phyloP scores from a whole-genome alignment of 2,113 vertebrate species.

The Lates calcarifer region DNA sequence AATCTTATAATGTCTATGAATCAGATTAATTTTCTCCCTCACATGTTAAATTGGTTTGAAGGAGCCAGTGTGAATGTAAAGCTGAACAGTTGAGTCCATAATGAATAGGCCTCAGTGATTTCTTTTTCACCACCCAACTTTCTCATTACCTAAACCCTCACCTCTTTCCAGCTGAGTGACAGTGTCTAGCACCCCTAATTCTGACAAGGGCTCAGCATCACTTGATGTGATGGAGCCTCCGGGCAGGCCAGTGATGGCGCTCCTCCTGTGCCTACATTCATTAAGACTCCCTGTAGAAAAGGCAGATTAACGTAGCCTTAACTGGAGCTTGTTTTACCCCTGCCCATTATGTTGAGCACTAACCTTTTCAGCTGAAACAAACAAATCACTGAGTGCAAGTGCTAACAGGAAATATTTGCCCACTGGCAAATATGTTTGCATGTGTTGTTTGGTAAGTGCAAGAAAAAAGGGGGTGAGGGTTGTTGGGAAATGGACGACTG shows the following conservation, averaged over 20 bases:
- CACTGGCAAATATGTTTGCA: conserved; percentile 32
- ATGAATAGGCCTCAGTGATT: conserved; percentile 54
- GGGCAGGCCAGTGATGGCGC: conserved; percentile 44
- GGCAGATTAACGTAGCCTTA: conserved; percentile 72
- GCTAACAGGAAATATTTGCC: conserved; percentile 63
- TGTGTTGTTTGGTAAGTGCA: conserved; percentile 47
- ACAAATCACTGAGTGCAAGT: conserved; percentile 66
- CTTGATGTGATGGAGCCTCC: conserved; percentile 32
- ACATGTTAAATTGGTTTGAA: conserved; percentile 19
- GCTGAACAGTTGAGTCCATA: neutral
- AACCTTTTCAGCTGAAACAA: conserved; percentile 77
- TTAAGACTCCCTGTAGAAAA: conserved; percentile 69
- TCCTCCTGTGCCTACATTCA: conserved; percentile 51
- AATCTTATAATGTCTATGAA: neutral
- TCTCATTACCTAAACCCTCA: conserved; percentile 76
- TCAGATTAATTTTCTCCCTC: conserved; percentile 31
- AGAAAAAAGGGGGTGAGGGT: neutral
- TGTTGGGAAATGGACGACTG: conserved; percentile 8
- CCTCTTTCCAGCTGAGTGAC: conserved; percentile 58
- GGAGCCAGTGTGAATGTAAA: conserved; percentile 15
- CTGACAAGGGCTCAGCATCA: conserved; percentile 54
- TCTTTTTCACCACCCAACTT: conserved; percentile 35
- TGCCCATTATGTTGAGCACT: conserved; percentile 58
- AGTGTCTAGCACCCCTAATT: conserved; percentile 59
- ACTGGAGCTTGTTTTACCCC: conserved; percentile 62